A percentile compares a stretch with the other conserved stretches of the same genome.
phyloP scores from a whole-genome alignment of 2,113 vertebrate species.

The Balaenoptera acutorostrata region DNA sequence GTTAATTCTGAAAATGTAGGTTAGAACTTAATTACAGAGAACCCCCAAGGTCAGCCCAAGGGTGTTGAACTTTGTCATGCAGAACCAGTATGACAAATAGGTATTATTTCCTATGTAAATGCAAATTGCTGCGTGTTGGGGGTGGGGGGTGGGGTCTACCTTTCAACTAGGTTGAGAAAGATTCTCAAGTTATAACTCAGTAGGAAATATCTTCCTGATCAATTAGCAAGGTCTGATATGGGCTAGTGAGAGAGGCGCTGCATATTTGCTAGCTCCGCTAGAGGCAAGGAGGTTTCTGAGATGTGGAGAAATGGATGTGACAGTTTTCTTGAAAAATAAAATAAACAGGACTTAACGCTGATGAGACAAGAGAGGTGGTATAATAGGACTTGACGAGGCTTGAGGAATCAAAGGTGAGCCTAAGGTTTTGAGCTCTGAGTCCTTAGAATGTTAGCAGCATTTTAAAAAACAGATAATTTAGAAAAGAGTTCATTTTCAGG shows the following conservation, averaged over 20 bases:
- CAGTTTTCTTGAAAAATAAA: background rate
- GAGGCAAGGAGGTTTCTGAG: background rate
- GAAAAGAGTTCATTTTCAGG: background rate
- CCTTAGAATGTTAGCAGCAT: background rate
- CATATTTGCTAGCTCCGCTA: background rate
- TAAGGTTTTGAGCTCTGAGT: background rate
- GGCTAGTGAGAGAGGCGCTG: background rate
- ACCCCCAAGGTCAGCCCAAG: background rate
- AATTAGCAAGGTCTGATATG: background rate
- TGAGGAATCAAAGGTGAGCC: background rate
- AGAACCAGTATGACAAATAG: background rate
- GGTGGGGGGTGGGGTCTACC: background rate
- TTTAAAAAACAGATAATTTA: background rate
- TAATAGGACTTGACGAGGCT: background rate
- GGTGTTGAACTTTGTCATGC: background rate
- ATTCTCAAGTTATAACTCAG: background rate
- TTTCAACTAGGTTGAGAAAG: background rate
- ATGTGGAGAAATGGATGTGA: background rate
- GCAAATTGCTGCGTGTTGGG: background rate
- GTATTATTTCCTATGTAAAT: background rate
- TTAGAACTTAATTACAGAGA: slow-evolving; percentile 16
- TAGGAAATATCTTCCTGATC: background rate
- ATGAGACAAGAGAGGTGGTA: background rate
- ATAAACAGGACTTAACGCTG: background rate
- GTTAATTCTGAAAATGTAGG: slow-evolving; percentile 20